phyloP scores from a whole-genome alignment of 2,113 vertebrate species.

The Nestor notabilis region DNA sequence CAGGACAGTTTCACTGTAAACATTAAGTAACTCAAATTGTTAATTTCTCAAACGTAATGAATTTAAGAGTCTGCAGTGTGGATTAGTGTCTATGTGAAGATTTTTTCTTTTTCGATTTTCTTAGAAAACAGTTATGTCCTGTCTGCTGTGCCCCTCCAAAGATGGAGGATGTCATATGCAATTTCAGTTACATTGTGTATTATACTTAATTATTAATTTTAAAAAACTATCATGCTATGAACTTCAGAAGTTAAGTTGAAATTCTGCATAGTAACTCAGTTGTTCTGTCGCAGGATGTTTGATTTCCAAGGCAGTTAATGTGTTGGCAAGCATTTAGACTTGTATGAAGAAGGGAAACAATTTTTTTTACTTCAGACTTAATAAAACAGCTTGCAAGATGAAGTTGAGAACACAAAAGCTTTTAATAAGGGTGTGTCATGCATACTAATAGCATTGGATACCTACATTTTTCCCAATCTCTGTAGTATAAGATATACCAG shows the following conservation, averaged over 20 bases:
- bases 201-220: not conserved
- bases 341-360: not conserved
- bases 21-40: not conserved
- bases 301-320: not conserved
- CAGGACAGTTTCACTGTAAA: not conserved
- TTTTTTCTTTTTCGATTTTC: not conserved
- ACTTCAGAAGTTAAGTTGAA: not conserved
- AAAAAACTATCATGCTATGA: rapidly evolving
- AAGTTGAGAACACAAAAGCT: not conserved
- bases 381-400: not conserved
- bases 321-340: not conserved
- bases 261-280: rapidly evolving
- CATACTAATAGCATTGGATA: not conserved
- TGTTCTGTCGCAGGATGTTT: not conserved
- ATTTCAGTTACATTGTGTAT: not conserved
- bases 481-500: not conserved
- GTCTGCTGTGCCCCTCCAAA: not conserved
- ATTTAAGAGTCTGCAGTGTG: not conserved
- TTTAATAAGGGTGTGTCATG: not conserved
- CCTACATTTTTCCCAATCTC: not conserved
- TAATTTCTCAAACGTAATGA: not conserved
- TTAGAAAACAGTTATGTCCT: not conserved
- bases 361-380: not conserved
- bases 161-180: not conserved
- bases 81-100: not conserved